Evolutionary conservation across 64 coral and sea anemone species (phyloP), one percentile per base, ranked within the genome.

Genomic region (Hydrozoanthus tunicans): DNA sequence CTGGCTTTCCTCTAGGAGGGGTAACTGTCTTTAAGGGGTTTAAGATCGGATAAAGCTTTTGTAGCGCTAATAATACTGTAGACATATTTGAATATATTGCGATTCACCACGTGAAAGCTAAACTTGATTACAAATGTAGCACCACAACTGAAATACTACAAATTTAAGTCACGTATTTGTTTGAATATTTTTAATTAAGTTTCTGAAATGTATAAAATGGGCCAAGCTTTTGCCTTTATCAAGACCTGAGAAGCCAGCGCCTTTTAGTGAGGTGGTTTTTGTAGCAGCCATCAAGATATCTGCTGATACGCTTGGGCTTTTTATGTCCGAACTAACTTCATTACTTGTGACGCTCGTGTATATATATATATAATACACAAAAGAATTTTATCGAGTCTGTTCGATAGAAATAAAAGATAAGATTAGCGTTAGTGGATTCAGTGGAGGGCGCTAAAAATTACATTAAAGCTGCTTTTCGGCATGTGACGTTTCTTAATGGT

Each of bases 51-150:
- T 73, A 61, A 9, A 73, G 53, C 84, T 73, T 55, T 88, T 59
- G 24, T 73, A 59, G 52, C 24, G 25, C 69, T 88, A 73, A 59
- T 88, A 88, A 74, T 74, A 71, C 54, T 68, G 7, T 15, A 60
- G 11, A 74, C 58, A 55, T 70, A 11, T 86, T 23, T 54, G 51
- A 88, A 55, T 88, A 75, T 88, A 58, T 74, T 59, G 84, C 57
- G 15, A 88, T 56, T 75, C 70, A 58, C 59, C 84, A 88, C 68
- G 84, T 74, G 84, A 88, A 59, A 83, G 32, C 32, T 43, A 43
- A 75, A 74, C 83, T 86, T 60, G 56, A 86, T 17, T 27, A 51
- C 82, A 86, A 86, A 56, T 73, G 68, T 75, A 17, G 12, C 27
- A 59, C 25, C 9, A 75, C 24, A 25, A 43, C 32, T 43, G 32